phyloP scores from a whole-genome alignment of 2,888 invertebrate genomes.

The Drosophila silvestris region DNA sequence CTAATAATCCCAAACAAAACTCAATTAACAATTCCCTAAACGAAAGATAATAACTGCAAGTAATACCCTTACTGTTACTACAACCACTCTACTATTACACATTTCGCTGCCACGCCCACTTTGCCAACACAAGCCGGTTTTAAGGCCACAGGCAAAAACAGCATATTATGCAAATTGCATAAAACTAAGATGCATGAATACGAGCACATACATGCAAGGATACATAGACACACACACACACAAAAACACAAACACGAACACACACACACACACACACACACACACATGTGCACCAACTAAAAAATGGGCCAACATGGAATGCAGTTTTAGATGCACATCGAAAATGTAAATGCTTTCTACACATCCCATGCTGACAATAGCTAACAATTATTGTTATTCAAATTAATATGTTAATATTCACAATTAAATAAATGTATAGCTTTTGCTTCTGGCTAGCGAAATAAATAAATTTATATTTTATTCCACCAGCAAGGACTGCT shows the following conservation, averaged over 20 bases:
- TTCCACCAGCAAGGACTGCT: neutral
- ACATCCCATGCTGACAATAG: neutral
- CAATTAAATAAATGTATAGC: too few species aligned
- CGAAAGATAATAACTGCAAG: slow-evolving; percentile 60
- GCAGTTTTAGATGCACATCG: neutral
- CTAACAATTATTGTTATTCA: neutral
- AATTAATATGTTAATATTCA: neutral
- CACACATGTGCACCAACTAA: neutral
- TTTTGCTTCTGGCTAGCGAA: too few species aligned
- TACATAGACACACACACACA: neutral
- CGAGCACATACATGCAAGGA: neutral
- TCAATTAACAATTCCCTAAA: slow-evolving; percentile 71
- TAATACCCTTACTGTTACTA: neutral
- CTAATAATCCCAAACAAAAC: slow-evolving; percentile 57
- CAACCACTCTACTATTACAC: neutral
- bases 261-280: neutral
- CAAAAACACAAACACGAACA: too few species aligned
- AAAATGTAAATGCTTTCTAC: neutral
- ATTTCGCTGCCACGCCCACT: slow-evolving; percentile 7
- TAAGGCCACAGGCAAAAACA: slow-evolving; percentile 22
- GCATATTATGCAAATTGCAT: slow-evolving; percentile 54
- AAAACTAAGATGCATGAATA: slow-evolving; percentile 23
- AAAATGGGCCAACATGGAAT: neutral
- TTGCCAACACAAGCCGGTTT: neutral
- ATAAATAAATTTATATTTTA: neutral